Percentiles rank a stretch among this genome's conserved stretches.
phyloP scores from a whole-genome alignment of 2,797 vertebrate species.

The Sebastes oblongus region DNA sequence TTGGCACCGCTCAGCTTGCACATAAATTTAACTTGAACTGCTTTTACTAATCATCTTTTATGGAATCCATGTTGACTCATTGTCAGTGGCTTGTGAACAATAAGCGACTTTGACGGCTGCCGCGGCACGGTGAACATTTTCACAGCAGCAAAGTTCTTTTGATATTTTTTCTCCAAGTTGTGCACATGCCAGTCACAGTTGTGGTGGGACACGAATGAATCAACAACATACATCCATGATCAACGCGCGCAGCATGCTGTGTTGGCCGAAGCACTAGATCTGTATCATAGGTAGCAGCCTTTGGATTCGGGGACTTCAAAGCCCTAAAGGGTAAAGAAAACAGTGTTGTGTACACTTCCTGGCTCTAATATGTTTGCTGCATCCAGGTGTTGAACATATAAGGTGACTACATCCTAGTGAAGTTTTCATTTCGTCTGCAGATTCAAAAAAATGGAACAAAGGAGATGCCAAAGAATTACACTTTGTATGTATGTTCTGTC shows the following conservation, averaged over 20 bases:
- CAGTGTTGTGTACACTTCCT: conserved; percentile 4
- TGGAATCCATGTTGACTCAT: conserved; percentile 22
- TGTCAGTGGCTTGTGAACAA: conserved; percentile 9
- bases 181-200: conserved; percentile 35
- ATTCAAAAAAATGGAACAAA: background rate
- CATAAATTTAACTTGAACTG: background rate
- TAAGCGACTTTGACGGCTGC: conserved; percentile 11
- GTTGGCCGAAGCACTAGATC: conserved; percentile 7
- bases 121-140: background rate
- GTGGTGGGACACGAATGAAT: conserved; percentile 4
- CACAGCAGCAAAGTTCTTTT: conserved; percentile 39
- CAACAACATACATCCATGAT: conserved; percentile 39
- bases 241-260: conserved; percentile 37
- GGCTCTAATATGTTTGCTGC: conserved; percentile 1
- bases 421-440: background rate
- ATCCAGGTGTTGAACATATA: background rate
- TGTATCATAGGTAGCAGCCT: conserved; percentile 27
- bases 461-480: background rate
- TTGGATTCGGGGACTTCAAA: conserved; percentile 50
- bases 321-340: conserved; percentile 17
- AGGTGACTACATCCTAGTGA: background rate
- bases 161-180: conserved; percentile 12
- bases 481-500: no score
- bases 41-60: conserved; percentile 20
- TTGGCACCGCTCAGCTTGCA: conserved; percentile 2